Conservation (phyloP, 2,888 invertebrate genomes). For the Unio pictorum region DNA sequence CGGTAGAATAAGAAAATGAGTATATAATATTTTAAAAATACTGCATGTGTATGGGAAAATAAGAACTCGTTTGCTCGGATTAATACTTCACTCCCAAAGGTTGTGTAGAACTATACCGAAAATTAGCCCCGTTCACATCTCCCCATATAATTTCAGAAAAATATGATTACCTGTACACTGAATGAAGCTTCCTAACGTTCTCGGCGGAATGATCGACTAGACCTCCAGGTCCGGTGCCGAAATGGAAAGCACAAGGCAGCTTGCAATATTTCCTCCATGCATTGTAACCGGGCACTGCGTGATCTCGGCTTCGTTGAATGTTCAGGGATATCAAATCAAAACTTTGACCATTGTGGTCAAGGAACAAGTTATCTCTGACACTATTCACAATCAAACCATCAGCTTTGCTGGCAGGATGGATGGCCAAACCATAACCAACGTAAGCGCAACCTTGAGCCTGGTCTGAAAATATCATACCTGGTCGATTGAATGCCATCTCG, state of each 20-base stretch:
- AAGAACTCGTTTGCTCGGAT: too few relatives aligned
- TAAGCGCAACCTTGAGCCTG: slow-evolving; percentile 22
- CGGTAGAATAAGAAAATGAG: too few relatives aligned
- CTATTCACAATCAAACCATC: slow-evolving; percentile 33
- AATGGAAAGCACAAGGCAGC: slow-evolving; percentile 41
- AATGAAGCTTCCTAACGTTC: slow-evolving; percentile 30
- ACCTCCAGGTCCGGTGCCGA: slow-evolving; percentile 30
- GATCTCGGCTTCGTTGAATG: slow-evolving; percentile 91
- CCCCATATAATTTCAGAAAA: too few relatives aligned
- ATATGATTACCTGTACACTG: slow-evolving; percentile 31
- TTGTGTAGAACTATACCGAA: too few relatives aligned
- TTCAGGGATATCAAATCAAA: slow-evolving; percentile 90
- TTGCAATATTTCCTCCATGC: slow-evolving; percentile 76
- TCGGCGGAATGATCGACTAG: slow-evolving; percentile 29
- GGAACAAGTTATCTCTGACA: slow-evolving; percentile 87
- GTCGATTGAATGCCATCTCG: slow-evolving; percentile 41
- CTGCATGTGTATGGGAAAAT: too few relatives aligned
- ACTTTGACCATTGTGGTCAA: slow-evolving; percentile 36
- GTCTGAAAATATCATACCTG: slow-evolving; percentile 29
- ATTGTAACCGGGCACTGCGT: slow-evolving; percentile 86
- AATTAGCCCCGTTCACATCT: too few relatives aligned
- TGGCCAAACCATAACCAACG: slow-evolving; percentile 26
- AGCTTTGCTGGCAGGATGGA: slow-evolving; percentile 32
- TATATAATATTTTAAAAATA: too few relatives aligned
- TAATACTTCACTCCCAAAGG: too few relatives aligned